Conservation (phyloP, 2,113 vertebrate genomes). For the Gymnogyps californianus region DNA sequence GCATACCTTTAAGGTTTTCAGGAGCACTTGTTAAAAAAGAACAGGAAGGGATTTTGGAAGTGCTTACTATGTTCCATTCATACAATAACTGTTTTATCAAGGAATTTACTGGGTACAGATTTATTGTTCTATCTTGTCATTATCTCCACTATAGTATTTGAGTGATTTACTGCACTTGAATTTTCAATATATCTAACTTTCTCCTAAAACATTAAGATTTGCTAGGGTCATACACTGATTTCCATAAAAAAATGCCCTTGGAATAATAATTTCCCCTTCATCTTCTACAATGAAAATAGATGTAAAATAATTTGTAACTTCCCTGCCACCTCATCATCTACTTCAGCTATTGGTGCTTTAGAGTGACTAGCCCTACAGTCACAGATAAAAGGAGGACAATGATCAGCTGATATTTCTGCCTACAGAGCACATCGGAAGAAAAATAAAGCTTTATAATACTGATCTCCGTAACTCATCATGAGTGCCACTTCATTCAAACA, state of each 20-base stretch:
- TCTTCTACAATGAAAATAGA: constrained; percentile 25
- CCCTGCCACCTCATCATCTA: neutral
- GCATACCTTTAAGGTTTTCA: constrained; percentile 43
- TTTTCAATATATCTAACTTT: neutral
- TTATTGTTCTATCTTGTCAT: neutral
- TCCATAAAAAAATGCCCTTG: constrained; percentile 44
- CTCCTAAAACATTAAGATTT: constrained; percentile 25
- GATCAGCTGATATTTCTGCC: constrained; percentile 34
- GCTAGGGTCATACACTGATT: constrained; percentile 19
- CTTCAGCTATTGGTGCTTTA: neutral
- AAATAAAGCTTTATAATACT: neutral
- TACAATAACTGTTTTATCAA: neutral
- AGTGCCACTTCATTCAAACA: neutral
- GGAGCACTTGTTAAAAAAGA: neutral
- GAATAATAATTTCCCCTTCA: constrained; percentile 51
- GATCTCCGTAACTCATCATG: neutral
- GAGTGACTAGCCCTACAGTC: neutral
- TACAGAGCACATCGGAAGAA: neutral
- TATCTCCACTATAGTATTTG: neutral
- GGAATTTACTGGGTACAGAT: neutral
- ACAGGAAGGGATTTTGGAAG: neutral
- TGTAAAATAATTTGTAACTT: constrained; percentile 53
- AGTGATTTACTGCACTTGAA: neutral
- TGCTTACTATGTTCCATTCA: neutral
- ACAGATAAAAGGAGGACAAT: neutral